These are phyloP conservation scores for Chorisops tibialis DNA, from an alignment of 2,888 invertebrate species.

Conservation along the genomic window DNA sequence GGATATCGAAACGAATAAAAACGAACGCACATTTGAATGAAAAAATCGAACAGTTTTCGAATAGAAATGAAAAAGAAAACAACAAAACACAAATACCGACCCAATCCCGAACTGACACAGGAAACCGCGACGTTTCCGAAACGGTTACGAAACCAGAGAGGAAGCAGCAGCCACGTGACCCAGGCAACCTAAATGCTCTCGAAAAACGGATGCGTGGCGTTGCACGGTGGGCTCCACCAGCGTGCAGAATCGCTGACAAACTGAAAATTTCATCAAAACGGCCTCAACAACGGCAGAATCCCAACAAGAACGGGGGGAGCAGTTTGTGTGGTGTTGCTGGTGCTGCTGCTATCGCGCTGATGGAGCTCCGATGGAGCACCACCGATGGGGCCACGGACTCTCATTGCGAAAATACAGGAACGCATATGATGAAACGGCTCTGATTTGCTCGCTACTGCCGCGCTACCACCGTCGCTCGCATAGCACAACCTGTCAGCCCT, in stretches of 20 bases:
- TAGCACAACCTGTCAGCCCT: neutral
- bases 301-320: slow-evolving; percentile 5
- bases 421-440: too few relatives aligned
- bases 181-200: too few relatives aligned
- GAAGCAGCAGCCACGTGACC: too few relatives aligned
- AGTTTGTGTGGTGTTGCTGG: too few relatives aligned
- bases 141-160: too few relatives aligned
- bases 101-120: too few relatives aligned
- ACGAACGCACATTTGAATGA: too few relatives aligned
- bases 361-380: neutral
- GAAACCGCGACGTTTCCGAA: too few relatives aligned
- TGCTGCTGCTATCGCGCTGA: slow-evolving; percentile 1
- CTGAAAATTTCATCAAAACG: slow-evolving; percentile 17
- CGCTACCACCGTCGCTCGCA: neutral
- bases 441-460: neutral
- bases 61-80: too few relatives aligned
- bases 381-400: slow-evolving; percentile 1
- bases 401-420: neutral
- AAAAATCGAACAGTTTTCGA: too few relatives aligned
- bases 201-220: slow-evolving; percentile 17
- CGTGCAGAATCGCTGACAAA: slow-evolving; percentile 23
- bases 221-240: slow-evolving; percentile 9
- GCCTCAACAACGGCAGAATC: slow-evolving; percentile 2
- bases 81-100: too few relatives aligned
- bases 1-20: too few relatives aligned